Evolutionary conservation across 2,113 vertebrate genomes (phyloP), one percentile per base, ranked within the genome.

Genomic region (Ammodramus savannarum): DNA sequence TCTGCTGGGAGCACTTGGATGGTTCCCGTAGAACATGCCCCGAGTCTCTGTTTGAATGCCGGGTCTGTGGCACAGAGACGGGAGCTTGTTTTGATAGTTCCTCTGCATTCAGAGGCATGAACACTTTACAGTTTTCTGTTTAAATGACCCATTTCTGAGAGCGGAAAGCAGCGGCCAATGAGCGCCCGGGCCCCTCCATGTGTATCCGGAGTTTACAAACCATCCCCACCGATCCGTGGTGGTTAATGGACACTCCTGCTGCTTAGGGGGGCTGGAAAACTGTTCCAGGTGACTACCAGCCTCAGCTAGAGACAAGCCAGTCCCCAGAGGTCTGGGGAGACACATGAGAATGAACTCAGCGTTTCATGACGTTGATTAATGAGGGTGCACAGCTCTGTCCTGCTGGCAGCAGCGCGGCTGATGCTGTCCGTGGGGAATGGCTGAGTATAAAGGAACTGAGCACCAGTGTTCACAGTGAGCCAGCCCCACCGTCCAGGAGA

Each of bases 211-310:
- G 97, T 98, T 97, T 97, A 95, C 90, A 96, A 97, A 97, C 97
- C 95, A 49, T 98, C 97, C 96, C 97, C 98, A 96, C 96, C 94
- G 98, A 98, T 97, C 97, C 97, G 65, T 97, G 95, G 95, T 96
- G 61, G 94, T 97, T 98, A 98, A 98, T 98, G 98, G 98, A 97
- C 97, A 97, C 98, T 98, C 98, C 98, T 86, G 98, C 98, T 98
- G 98, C 97, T 98, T 87, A 49, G 65, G 92, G 95, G 97, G 97
- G 97, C 97, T 97, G 96, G 96, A 96, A 96, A 98, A 96, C 97
- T 96, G 97, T 98, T 98, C 98, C 98, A 97, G 98, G 98, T 98
- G 98, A 98, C 97, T 97, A 95, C 96, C 96, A 27, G 94, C 97
- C 98, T 95, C 85, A 34, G 97, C 79, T 59, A 96, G 98, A 97